A percentile compares a stretch with the other conserved stretches of the same genome.
Conservation (phyloP, 2,888 invertebrate species). For the Sphaerophoria taeniata region DNA sequence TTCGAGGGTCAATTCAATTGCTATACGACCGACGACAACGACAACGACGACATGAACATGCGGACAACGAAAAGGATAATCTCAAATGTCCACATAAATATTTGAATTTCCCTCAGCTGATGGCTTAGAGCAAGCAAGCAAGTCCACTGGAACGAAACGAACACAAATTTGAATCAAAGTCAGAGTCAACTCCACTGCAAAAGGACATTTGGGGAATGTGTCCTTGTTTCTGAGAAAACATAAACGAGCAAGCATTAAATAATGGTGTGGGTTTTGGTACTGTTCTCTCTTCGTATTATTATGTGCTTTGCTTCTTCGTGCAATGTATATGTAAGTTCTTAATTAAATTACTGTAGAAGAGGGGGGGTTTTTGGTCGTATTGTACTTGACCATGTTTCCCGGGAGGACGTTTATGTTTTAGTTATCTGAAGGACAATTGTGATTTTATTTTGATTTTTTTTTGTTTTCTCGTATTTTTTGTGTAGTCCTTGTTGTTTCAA, state of each 20-base stretch:
- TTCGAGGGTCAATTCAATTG: conserved; percentile 65
- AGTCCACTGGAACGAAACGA: conserved; percentile 24
- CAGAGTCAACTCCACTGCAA: conserved; percentile 14
- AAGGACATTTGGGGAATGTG: conserved; percentile 63
- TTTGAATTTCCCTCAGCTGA: conserved; percentile 77
- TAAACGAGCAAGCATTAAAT: conserved; percentile 11
- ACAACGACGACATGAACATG: not conserved
- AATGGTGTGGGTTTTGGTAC: conserved; percentile 8
- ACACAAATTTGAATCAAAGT: conserved; percentile 25
- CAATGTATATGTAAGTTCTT: conserved; percentile 70
- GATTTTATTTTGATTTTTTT: conserved; percentile 63
- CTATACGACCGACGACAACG: not conserved
- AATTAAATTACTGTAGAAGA: conserved; percentile 65
- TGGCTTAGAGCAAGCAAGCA: conserved; percentile 20
- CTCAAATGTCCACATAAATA: conserved; percentile 82
- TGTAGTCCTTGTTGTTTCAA: not conserved
- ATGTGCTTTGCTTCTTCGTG: conserved; percentile 32
- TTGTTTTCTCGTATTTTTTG: not conserved
- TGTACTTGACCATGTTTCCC: conserved; percentile 66
- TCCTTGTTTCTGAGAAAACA: not conserved
- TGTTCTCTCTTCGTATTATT: conserved; percentile 3
- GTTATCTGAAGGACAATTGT: conserved; percentile 68
- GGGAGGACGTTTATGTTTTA: conserved; percentile 60
- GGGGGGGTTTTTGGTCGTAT: not conserved
- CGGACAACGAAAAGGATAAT: conserved; percentile 78